Evolutionary conservation across 2,797 vertebrate genomes (phyloP), one percentile per base, ranked within the genome.

Genomic region (Falco naumanni): DNA sequence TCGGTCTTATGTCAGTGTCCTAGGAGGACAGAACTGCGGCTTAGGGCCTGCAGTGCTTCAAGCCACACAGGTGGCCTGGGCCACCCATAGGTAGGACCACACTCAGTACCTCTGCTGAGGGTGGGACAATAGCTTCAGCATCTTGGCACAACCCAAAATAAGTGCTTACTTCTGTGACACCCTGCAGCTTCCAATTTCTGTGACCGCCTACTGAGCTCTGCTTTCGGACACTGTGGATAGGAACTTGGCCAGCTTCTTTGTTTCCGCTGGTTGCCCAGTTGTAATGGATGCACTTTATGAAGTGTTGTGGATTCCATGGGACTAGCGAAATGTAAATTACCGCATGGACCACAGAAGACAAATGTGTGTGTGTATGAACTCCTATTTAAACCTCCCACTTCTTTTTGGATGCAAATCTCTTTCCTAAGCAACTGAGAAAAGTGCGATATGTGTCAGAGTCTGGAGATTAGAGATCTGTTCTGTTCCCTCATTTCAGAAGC

Each of bases 401-500:
- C 96, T 97, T 93, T 97, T 96, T 84, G 94, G 92, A 96, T 97
- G 96, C 86, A 96, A 96, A 96, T 94, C 87, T 95, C 86, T 95
- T 96, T 89, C 97, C 96, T 95, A 97, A 97, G 97, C 96, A 97
- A 97, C 97, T 95, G 96, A 92, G 94, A 93, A 80, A 96, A 97
- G 96, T 90, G 92, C 31, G 96, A 93, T 96, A 95, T 96, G 95
- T 97, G 96, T 96, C 96, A 96, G 96, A 96, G 96, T 95, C 96
- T 97, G 90, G 96, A 97, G 95, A 96, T 96, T 97, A 97, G 96
- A 97, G 96, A 95, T 96, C 95, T 97, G 94, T 97, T 97, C 97
- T 95, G 91, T 97, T 97, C 97, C 91, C 72, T 95, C 87, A 1
- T 96, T 94, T 96, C 96, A 97, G 96, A 93, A 97, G 91, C 95